phyloP scores from a whole-genome alignment of 2,888 invertebrate genomes.

The Campaea margaritaria region DNA sequence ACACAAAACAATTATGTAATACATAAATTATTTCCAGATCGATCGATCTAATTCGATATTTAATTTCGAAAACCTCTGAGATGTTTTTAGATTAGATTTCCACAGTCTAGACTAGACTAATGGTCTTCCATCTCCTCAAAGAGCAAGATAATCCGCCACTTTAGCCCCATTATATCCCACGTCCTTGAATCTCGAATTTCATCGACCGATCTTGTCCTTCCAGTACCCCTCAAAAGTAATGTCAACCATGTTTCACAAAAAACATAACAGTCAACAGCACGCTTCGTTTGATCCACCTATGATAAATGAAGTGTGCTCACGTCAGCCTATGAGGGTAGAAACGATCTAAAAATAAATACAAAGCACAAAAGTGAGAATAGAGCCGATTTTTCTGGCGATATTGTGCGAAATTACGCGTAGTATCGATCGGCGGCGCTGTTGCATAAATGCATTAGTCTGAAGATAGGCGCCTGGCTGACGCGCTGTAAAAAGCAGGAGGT shows the following conservation, averaged over 20 bases:
- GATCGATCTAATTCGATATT: too few species aligned
- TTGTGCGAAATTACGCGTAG: conserved; percentile 75
- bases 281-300: conserved; percentile 28
- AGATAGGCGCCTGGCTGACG: conserved; percentile 77
- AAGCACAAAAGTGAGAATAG: conserved; percentile 56
- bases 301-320: conserved; percentile 39
- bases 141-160: too few species aligned
- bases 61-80: too few species aligned
- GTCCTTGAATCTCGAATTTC: too few species aligned
- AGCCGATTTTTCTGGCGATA: conserved; percentile 61
- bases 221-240: too few species aligned
- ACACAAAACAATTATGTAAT: too few species aligned
- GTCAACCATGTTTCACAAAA: background rate
- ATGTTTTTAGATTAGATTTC: too few species aligned
- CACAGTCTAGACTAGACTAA: too few species aligned
- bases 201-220: too few species aligned
- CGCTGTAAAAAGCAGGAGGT: conserved; percentile 38
- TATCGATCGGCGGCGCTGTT: conserved; percentile 77
- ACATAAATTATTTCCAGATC: too few species aligned
- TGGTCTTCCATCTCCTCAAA: too few species aligned
- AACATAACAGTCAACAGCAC: background rate
- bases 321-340: conserved; percentile 23
- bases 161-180: too few species aligned
- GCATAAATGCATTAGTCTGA: conserved; percentile 84
- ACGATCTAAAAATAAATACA: conserved; percentile 49